Evolutionary conservation across 2,888 invertebrate species (phyloP), one percentile per base, ranked within the genome.

Genomic region (Chymomyza fuscimana): DNA sequence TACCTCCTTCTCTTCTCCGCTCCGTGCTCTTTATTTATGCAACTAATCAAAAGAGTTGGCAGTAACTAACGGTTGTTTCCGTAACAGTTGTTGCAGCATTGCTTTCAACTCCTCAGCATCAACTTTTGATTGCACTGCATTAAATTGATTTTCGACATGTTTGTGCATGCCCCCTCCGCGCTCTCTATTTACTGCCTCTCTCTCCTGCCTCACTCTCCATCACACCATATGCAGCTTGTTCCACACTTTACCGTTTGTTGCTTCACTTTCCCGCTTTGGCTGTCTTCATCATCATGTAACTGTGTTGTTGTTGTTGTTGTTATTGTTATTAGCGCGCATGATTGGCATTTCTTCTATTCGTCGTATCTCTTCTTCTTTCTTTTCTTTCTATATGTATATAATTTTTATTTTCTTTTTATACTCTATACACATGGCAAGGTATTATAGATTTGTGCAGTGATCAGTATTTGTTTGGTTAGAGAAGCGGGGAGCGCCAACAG

Each of bases 51-150:
- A 69, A 52, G 60, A 69, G 65, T 73, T 73, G 65, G 40, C 40
- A 46, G 40, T 46, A 46, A 46, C 40, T 46, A 46, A 46, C 40
- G 40, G 40, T 52, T 67, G 63, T 25, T 65, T 12, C 58, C 58
- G 67, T 68, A 70, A 65, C 62, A 54, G 22, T 69, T 76, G 71
- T 36, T 68, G 64, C 58, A 73, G 69, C 61, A 4, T 54, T 6
- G 19, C 22, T 25, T 58, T 58, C 22, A 22, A 61, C 65, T 80
- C 73, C 74, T 81, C 86, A 81, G 79, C 83, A 81, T 76, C 65
- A 79, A 79, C 71, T 81, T 87, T 87, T 87, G 83, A 83, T 87
- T 83, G 83, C 86, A 86, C 75, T 83, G 83, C 83, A 83, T 83
- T 86, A 86, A 87, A 83, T 83, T 87, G 83, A 87, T 82, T 87